A percentile compares a stretch with the other conserved stretches of the same genome.
These are phyloP conservation scores for Macrobrachium nipponense DNA, from an alignment of 1,140 invertebrate species.

Conservation along the genomic window DNA sequence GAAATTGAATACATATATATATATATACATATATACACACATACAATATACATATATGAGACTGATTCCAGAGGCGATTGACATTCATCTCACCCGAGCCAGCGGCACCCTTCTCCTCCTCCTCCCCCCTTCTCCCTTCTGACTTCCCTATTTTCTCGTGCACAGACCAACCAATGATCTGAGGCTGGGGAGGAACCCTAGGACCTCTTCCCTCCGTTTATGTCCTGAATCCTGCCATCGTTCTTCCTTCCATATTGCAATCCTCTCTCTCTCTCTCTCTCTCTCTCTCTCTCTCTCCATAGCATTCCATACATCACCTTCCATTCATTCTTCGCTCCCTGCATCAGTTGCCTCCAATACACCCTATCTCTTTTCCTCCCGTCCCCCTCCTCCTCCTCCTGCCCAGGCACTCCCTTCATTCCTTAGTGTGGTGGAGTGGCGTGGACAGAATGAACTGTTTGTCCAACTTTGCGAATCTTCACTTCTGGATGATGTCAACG, in stretches of 20 bases:
- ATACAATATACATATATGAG: not conserved
- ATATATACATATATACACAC: conserved; percentile 6
- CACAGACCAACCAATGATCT: not conserved
- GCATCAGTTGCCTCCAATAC: not conserved
- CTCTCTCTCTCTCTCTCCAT: not conserved
- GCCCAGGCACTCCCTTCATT: not conserved
- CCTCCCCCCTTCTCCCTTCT: too few species aligned
- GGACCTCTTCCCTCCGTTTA: not conserved
- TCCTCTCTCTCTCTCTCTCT: conserved; percentile 10
- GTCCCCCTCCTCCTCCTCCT: not conserved
- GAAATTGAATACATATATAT: not conserved
- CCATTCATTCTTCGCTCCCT: too few species aligned
- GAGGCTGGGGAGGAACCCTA: too few species aligned
- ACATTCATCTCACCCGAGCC: not conserved
- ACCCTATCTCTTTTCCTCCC: not conserved
- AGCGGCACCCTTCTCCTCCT: too few species aligned
- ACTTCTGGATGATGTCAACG: conserved; percentile 12
- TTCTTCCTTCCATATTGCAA: conserved; percentile 2
- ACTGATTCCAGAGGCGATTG: not conserved
- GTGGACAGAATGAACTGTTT: conserved; percentile 13
- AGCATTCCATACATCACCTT: too few species aligned
- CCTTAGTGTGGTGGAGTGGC: not conserved
- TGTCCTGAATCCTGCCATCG: not conserved
- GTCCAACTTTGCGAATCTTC: conserved; percentile 25
- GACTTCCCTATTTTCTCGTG: not conserved